Evolutionary conservation across 2,888 invertebrate species (phyloP), one percentile per base, ranked within the genome.

Genomic region (Ectemnius cavifrons): DNA sequence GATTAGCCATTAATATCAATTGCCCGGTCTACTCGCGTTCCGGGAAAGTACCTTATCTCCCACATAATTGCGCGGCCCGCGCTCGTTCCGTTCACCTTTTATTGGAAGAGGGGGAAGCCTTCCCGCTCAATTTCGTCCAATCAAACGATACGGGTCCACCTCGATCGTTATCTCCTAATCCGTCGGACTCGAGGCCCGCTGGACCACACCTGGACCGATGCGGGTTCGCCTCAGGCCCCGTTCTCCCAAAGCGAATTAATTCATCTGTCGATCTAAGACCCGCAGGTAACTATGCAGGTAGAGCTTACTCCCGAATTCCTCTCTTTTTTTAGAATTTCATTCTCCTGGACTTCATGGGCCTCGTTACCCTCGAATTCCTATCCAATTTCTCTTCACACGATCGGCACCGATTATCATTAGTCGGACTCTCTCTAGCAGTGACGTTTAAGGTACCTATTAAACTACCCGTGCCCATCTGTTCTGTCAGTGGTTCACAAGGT

Each of bases 121-220:
- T 82, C 81, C 75, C 79, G 80, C 77, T 81, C 86, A 87, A 88
- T 88, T 88, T 84, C 72, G 78, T 82, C 74, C 81, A 87, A 87
- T 88, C 75, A 85, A 87, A 83, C 73, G 73, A 88, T 88, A 88
- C 85, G 88, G 87, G 88, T 84, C 70, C 78, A 80, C 78, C 68
- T 80, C 72, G 83, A 78, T 83, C 72, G 66, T 85, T 81, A 86
- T 85, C 81, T 80, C 58, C 65, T 63, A 76, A 75, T 71, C 80
- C 78, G 75, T 72, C 60, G 70, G 77, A 80, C 80, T 82, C 68
- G 68, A 58, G 65, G 56, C 67, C 61, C 70, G 47, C 20, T 75
- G 74, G 79, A 82, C 83, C 81, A 84, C 87, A 89, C 85, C 88
- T 88, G 87, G 85, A 27, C 69, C 27, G 71, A 89, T 89, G 87